Evolutionary conservation across 2,797 vertebrate genomes (phyloP).

Genomic region (Coracias cyanogaster): DNA sequence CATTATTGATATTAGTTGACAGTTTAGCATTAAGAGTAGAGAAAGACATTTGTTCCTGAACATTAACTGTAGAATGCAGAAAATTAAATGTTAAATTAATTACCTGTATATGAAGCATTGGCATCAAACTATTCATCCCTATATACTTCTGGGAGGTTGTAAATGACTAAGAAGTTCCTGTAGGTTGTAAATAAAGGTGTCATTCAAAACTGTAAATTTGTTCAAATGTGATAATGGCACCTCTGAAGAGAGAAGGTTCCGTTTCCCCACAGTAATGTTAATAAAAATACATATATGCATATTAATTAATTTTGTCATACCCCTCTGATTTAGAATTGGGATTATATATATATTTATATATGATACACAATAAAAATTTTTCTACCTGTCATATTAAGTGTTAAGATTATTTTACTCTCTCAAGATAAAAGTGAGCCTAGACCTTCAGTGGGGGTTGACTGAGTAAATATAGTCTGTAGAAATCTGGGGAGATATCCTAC

Average conservation of each 20-base stretch:
- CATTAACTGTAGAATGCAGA: background rate
- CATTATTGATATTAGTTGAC: background rate
- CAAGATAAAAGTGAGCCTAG: background rate
- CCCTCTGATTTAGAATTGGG: background rate
- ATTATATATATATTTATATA: background rate
- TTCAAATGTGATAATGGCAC: background rate
- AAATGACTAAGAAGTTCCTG: background rate
- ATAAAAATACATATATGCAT: background rate
- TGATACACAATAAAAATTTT: background rate
- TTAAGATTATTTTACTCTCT: background rate
- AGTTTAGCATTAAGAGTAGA: background rate
- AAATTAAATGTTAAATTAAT: constrained; percentile 12
- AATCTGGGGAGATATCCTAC: background rate
- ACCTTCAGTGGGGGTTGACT: background rate
- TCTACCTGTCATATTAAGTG: background rate
- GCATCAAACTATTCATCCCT: background rate
- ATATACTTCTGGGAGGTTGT: background rate
- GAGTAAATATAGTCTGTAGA: background rate
- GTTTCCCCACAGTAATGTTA: background rate
- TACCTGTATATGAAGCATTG: background rate
- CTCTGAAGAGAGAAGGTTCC: background rate
- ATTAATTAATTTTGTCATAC: background rate
- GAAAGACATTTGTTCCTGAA: background rate
- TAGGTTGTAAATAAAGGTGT: background rate
- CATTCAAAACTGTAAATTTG: background rate